Conservation (phyloP, 2,888 invertebrate species). For the Halictus quadricinctus region DNA sequence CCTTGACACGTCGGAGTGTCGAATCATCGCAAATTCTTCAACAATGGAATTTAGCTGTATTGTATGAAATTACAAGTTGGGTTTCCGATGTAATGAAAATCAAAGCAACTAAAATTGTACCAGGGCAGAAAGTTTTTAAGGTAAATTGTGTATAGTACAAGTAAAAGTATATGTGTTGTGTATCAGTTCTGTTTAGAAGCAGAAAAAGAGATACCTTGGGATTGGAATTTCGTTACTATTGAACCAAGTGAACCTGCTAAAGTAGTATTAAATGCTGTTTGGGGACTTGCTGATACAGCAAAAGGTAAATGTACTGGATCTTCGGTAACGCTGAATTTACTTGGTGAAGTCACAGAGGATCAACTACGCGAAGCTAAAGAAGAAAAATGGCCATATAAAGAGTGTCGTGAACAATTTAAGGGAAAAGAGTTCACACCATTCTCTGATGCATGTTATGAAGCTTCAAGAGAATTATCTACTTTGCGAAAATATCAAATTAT, state of each 20-base stretch:
- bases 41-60: conserved; percentile 77
- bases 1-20: conserved; percentile 74
- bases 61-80: conserved; percentile 76
- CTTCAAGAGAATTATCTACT: conserved; percentile 79
- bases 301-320: conserved; percentile 78
- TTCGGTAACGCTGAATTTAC: conserved; percentile 71
- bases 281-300: conserved; percentile 75
- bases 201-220: conserved; percentile 76
- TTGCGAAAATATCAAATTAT: conserved; percentile 75
- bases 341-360: conserved; percentile 75
- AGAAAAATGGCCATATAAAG: conserved; percentile 76
- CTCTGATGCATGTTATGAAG: conserved; percentile 78
- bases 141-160: conserved; percentile 58
- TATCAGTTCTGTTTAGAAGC: conserved; percentile 76
- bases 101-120: conserved; percentile 75
- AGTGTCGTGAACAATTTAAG: conserved; percentile 71
- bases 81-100: conserved; percentile 76
- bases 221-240: conserved; percentile 77
- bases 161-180: conserved; percentile 14
- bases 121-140: conserved; percentile 75
- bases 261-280: conserved; percentile 72
- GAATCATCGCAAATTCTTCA: conserved; percentile 71
- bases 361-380: conserved; percentile 72
- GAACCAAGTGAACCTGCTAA: conserved; percentile 74
- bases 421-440: conserved; percentile 75